These are phyloP conservation scores for Xyrauchen texanus DNA, from an alignment of 2,113 vertebrate species.

Conservation along the genomic window DNA sequence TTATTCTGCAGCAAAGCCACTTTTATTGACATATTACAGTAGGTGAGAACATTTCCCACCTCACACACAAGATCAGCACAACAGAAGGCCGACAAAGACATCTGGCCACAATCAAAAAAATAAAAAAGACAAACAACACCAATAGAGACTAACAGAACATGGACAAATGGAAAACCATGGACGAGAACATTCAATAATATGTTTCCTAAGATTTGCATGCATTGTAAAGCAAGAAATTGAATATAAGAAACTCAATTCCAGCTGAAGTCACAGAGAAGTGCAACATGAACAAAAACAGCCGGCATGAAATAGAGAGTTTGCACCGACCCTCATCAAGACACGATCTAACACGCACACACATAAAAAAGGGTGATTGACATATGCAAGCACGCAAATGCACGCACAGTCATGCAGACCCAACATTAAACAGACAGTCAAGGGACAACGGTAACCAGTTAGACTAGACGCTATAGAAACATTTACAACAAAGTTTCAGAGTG, in stretches of 20 bases:
- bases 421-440: conserved; percentile 1
- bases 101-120: conserved; percentile 47
- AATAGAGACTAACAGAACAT: neutral
- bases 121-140: conserved; percentile 17
- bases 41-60: conserved; percentile 67
- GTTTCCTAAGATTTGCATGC: too few species aligned
- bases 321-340: conserved; percentile 37
- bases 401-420: conserved; percentile 39
- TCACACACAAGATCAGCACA: conserved; percentile 49
- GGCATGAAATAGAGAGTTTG: neutral
- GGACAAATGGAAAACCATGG: conserved; percentile 6
- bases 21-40: conserved; percentile 65
- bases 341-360: conserved; percentile 34
- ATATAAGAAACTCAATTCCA: neutral
- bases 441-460: conserved; percentile 19
- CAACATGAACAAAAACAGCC: neutral
- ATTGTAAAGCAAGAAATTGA: too few species aligned
- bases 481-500: neutral
- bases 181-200: neutral
- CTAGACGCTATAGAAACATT: conserved; percentile 23
- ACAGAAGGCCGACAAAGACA: conserved; percentile 44
- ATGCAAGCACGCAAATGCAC: conserved; percentile 13
- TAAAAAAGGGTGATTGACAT: conserved; percentile 11
- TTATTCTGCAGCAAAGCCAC: conserved; percentile 65
- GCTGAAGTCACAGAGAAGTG: conserved; percentile 7